phyloP scores from a whole-genome alignment of 2,888 invertebrate species.

The Yponomeuta cagnagella region DNA sequence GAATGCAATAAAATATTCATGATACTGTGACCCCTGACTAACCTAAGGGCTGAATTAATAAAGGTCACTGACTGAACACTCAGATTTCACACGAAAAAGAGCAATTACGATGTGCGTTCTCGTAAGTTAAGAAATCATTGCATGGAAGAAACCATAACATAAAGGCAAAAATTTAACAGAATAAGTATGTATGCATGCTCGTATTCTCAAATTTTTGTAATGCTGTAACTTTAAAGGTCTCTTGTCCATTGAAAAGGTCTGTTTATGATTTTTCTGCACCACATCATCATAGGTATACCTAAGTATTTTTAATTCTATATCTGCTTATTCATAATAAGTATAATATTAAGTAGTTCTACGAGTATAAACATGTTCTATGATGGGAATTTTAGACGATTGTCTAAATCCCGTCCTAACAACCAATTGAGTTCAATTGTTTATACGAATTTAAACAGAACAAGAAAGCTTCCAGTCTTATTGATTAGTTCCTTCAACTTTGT shows the following conservation, averaged over 20 bases:
- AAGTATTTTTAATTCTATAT: too few species aligned
- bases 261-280: too few species aligned
- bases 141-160: not conserved
- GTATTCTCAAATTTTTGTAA: too few species aligned
- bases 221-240: too few species aligned
- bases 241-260: too few species aligned
- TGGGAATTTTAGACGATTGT: not conserved
- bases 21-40: slow-evolving; percentile 29
- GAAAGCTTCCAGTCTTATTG: slow-evolving; percentile 9
- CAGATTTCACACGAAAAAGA: not conserved
- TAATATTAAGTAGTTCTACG: too few species aligned
- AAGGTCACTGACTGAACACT: not conserved
- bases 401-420: not conserved
- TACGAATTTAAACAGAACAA: slow-evolving; percentile 33
- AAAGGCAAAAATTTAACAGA: not conserved
- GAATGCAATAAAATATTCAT: slow-evolving; percentile 60
- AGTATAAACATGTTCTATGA: too few species aligned
- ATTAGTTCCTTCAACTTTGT: slow-evolving; percentile 11
- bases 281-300: too few species aligned
- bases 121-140: too few species aligned
- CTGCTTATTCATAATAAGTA: too few species aligned
- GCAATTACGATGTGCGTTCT: not conserved
- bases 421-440: slow-evolving; percentile 32
- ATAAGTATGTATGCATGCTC: not conserved
- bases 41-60: slow-evolving; percentile 22